Percentiles rank a stretch among this genome's conserved stretches.
These are phyloP conservation scores for Lottia gigantea DNA, from an alignment of 2,888 invertebrate genomes.

Conservation along the genomic window DNA sequence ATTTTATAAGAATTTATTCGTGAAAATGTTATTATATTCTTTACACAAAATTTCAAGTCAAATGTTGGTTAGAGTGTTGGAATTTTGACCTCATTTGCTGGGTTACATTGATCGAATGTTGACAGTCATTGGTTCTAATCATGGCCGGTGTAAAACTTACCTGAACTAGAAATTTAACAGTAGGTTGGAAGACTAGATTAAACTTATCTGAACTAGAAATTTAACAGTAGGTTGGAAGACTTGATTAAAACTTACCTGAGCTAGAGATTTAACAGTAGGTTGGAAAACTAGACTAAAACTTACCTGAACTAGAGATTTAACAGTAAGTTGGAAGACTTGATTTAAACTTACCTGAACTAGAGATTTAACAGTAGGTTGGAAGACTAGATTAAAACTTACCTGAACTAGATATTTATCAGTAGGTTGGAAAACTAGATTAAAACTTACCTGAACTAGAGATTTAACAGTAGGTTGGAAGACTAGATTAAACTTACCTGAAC, in stretches of 20 bases:
- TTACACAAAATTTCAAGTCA: no score
- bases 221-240: constrained; percentile 91
- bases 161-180: constrained; percentile 90
- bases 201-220: constrained; percentile 88
- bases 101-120: no score
- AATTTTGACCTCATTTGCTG: no score
- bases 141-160: no score
- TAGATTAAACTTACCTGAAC: constrained; percentile 85
- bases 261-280: constrained; percentile 89
- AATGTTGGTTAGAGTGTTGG: no score
- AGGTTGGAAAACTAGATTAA: no score
- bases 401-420: no score
- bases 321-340: constrained; percentile 87
- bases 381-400: constrained; percentile 74
- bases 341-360: constrained; percentile 82
- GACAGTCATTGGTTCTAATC: no score
- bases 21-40: no score
- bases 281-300: constrained; percentile 79
- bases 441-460: constrained; percentile 84
- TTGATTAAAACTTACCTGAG: constrained; percentile 80
- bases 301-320: constrained; percentile 91
- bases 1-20: no score
- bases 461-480: constrained; percentile 91
- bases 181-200: constrained; percentile 86
- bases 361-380: constrained; percentile 91